Evolutionary conservation across 2,797 vertebrate species (phyloP).

Genomic region (Xenentodon cancila): DNA sequence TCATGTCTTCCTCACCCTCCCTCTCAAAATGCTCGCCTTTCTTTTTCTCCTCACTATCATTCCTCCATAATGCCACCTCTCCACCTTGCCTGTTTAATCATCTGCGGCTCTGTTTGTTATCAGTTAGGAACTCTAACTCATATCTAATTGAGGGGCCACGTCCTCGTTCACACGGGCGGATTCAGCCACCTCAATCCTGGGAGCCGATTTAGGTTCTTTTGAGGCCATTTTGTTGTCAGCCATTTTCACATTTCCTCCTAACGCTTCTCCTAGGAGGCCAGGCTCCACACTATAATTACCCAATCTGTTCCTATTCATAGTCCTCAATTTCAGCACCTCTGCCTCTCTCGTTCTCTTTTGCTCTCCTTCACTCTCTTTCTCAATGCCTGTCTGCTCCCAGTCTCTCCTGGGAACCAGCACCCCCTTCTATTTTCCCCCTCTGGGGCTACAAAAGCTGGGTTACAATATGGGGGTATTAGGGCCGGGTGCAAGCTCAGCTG

Average conservation of each 20-base stretch:
- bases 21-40: not conserved
- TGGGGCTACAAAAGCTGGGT: slow-evolving; percentile 75
- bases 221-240: slow-evolving; percentile 77
- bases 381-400: slow-evolving; percentile 53
- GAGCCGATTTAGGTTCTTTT: slow-evolving; percentile 73
- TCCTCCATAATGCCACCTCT: slow-evolving; percentile 16
- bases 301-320: slow-evolving; percentile 81
- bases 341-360: slow-evolving; percentile 46
- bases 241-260: slow-evolving; percentile 76
- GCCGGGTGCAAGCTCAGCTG: slow-evolving; percentile 76
- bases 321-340: slow-evolving; percentile 71
- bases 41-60: slow-evolving; percentile 14
- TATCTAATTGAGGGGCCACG: slow-evolving; percentile 65
- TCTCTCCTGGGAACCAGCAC: slow-evolving; percentile 61
- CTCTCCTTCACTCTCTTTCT: slow-evolving; percentile 30
- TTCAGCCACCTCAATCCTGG: slow-evolving; percentile 59
- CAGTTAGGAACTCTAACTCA: slow-evolving; percentile 63
- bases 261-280: slow-evolving; percentile 70
- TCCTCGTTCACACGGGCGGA: slow-evolving; percentile 49
- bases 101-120: slow-evolving; percentile 71
- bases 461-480: slow-evolving; percentile 81
- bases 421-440: slow-evolving; percentile 47
- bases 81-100: slow-evolving; percentile 35
- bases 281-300: slow-evolving; percentile 77
- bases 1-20: not conserved